A percentile compares a stretch with the other conserved stretches of the same genome.
Conservation (phyloP, 2,888 invertebrate genomes). For the Lordiphosa fenestrarum region DNA sequence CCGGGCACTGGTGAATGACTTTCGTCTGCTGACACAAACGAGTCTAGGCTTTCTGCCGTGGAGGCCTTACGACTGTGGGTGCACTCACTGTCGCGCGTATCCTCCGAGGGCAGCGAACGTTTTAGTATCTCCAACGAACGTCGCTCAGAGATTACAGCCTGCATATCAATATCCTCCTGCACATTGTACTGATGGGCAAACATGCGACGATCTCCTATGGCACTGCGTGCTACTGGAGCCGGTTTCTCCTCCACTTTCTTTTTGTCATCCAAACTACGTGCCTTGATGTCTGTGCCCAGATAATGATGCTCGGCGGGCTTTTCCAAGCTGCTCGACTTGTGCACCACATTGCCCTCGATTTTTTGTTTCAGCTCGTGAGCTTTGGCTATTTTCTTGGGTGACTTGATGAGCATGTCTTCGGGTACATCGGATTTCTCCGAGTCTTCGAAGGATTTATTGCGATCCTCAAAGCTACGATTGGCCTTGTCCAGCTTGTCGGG, state of each 20-base stretch:
- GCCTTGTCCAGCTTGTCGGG: slow-evolving; percentile 82
- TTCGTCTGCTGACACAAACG: slow-evolving; percentile 83
- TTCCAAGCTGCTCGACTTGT: slow-evolving; percentile 86
- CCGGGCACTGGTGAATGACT: slow-evolving; percentile 82
- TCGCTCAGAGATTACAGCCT: slow-evolving; percentile 84
- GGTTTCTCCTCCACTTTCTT: slow-evolving; percentile 81
- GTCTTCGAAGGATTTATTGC: slow-evolving; percentile 84
- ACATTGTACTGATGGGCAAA: slow-evolving; percentile 78
- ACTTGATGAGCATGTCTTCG: slow-evolving; percentile 82
- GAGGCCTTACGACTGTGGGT: slow-evolving; percentile 80
- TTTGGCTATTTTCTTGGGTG: slow-evolving; percentile 83
- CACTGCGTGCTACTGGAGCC: slow-evolving; percentile 58
- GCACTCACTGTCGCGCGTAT: slow-evolving; percentile 77
- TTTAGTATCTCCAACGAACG: slow-evolving; percentile 84
- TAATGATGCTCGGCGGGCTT: slow-evolving; percentile 84
- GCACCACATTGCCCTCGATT: slow-evolving; percentile 84
- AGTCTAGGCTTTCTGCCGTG: slow-evolving; percentile 81
- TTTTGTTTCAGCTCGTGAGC: slow-evolving; percentile 84
- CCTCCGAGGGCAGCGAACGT: slow-evolving; percentile 81
- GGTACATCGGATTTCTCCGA: slow-evolving; percentile 82
- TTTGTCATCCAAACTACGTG: slow-evolving; percentile 86
- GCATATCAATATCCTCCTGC: slow-evolving; percentile 82
- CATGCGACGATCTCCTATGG: slow-evolving; percentile 76
- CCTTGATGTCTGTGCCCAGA: slow-evolving; percentile 84
- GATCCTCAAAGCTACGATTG: slow-evolving; percentile 85